Base-by-base conservation (phyloP, 2,797 vertebrate species). In the Acropternis orthonyx region DNA sequence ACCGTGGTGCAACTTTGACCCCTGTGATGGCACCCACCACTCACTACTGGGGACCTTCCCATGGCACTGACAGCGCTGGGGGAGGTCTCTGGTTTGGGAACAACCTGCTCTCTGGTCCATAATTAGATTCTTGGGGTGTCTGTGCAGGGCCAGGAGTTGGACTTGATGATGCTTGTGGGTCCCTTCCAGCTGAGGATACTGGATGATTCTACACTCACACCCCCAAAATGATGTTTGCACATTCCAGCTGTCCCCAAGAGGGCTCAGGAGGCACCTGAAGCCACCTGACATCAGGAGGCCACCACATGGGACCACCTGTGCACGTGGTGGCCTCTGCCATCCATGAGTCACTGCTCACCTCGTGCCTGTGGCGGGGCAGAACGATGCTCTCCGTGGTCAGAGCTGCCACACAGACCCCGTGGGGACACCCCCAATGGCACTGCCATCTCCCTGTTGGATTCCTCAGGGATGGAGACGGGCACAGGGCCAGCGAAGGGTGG, bases 341-440 rank as follows among this genome's bases (percentile, higher is more conserved):
- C 3, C 1, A 34, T 0, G 2, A 68, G 49, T 54, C 46, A 27
- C 36, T 63, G 73, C 52, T 55, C 4, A 2, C 19, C 41, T 11
- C 7, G 3, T 5, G 61, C n/a, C n/a, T 13, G 46, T 4, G 15
- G n/a, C 0, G 1, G 59, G 44, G 46, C 77, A 84, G 32, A 37
- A 5, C 0, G 2, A 46, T 62, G 80, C 30, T 75, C 14, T 15
- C 24, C 7, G 0, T 2, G 16, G 20, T 44, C 8, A 2, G 69
- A 87, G 37, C 86, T 62, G 44, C 3, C 74, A 24, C 8, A 49
- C 4, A 2, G 23, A 69, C 43, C 43, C 43, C 10, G 13, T 20
- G 76, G 52, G 48, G 10, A 41, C 32, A 26, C 20, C 68, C 46
- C 39, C 43, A 41, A 4, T 1, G 17, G 30, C 46, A 7, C 32